Conservation (phyloP, 1,140 invertebrate species). For the Zaprionus camerounensis region DNA sequence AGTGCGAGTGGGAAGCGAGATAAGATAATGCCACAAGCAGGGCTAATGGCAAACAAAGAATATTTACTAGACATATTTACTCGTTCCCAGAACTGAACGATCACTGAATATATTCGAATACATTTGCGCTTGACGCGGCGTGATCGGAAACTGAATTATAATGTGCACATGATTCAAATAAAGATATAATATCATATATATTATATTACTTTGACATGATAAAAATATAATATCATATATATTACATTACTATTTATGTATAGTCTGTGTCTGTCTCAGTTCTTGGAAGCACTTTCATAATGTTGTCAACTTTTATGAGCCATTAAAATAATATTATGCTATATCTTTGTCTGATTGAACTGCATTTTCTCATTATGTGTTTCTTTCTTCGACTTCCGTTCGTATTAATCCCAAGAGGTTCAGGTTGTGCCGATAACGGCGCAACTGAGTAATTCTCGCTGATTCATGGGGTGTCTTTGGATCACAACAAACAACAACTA, state of each 20-base stretch:
- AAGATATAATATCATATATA: not conserved
- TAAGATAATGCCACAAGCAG: constrained; percentile 41
- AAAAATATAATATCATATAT: not conserved
- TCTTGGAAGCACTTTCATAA: not conserved
- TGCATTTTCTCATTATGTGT: not conserved
- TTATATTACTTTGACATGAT: not conserved
- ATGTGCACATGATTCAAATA: not conserved
- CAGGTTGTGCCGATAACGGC: constrained; percentile 11
- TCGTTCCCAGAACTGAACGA: constrained; percentile 38
- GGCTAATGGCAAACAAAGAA: constrained; percentile 39
- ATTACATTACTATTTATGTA: not conserved
- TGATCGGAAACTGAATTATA: not conserved
- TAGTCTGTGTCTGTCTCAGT: not conserved
- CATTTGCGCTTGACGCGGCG: not conserved
- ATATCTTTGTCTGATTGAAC: not conserved
- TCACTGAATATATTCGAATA: constrained; percentile 11
- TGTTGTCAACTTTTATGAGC: not conserved
- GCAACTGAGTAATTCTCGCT: constrained; percentile 18
- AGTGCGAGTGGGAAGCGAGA: constrained; percentile 22
- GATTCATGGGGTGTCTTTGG: constrained; percentile 6
- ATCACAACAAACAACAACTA: not conserved
- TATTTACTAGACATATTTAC: constrained; percentile 39
- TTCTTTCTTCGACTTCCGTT: constrained; percentile 5
- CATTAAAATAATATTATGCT: not conserved
- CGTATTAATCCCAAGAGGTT: not conserved